These are phyloP conservation scores for Coenonympha glycerion DNA, from an alignment of 2,888 invertebrate species.

Conservation along the genomic window DNA sequence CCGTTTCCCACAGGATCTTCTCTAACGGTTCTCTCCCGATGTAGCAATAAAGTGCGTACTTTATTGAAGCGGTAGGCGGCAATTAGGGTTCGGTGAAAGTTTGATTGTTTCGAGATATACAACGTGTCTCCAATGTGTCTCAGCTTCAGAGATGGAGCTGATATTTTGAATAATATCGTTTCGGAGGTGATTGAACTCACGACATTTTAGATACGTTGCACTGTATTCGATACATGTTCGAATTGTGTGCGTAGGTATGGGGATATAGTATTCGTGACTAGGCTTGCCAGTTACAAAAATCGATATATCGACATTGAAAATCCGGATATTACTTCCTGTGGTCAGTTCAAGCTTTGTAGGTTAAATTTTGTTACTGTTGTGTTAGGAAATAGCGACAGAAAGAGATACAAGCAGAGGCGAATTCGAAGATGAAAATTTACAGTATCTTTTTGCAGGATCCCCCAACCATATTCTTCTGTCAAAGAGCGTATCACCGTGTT, in stretches of 20 bases:
- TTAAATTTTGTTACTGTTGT: too few relatives aligned
- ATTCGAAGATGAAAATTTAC: too few relatives aligned
- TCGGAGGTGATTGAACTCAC: slow-evolving; percentile 10
- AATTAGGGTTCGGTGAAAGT: slow-evolving; percentile 41
- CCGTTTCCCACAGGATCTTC: background rate
- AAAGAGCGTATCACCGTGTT: too few relatives aligned
- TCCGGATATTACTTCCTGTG: background rate
- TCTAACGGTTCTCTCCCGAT: background rate
- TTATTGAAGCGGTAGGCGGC: slow-evolving; percentile 23
- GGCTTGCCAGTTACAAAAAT: background rate
- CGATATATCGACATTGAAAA: background rate
- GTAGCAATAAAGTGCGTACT: slow-evolving; percentile 17
- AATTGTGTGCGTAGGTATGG: background rate
- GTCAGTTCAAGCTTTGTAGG: too few relatives aligned
- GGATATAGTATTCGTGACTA: background rate
- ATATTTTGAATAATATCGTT: slow-evolving; percentile 6
- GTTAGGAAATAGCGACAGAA: too few relatives aligned
- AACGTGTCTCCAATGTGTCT: slow-evolving; percentile 25
- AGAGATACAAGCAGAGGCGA: too few relatives aligned
- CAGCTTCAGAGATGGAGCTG: slow-evolving; percentile 6
- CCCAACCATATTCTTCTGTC: too few relatives aligned
- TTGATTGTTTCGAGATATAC: slow-evolving; percentile 34
- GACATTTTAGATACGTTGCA: slow-evolving; percentile 5
- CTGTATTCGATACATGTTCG: slow-evolving; percentile 4
- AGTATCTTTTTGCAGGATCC: too few relatives aligned